Evolutionary conservation across 2,888 invertebrate genomes (phyloP).

Genomic region (Leucania comma): DNA sequence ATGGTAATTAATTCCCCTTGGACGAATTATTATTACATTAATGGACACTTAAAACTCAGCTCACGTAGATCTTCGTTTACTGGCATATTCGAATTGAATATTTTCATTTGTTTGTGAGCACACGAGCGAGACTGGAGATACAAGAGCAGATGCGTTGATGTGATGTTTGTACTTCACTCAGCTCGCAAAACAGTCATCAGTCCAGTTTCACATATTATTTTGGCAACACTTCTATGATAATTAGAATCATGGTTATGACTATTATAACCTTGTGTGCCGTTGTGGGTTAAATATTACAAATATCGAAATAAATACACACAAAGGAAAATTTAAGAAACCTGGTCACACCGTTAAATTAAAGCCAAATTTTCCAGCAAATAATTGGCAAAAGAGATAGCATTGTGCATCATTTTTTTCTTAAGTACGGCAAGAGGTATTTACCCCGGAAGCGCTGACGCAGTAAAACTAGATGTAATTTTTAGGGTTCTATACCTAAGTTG

Average conservation of each 20-base stretch:
- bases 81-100: conserved; percentile 38
- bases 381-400: background rate
- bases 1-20: conserved; percentile 74
- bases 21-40: conserved; percentile 64
- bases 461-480: background rate
- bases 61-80: conserved; percentile 52
- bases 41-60: conserved; percentile 60
- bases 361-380: background rate
- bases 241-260: background rate
- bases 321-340: background rate
- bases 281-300: too few relatives aligned
- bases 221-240: background rate
- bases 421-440: background rate
- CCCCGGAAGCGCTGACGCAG: too few relatives aligned
- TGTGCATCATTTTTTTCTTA: background rate
- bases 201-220: background rate
- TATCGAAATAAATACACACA: background rate
- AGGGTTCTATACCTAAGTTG: background rate
- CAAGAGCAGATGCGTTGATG: conserved; percentile 29
- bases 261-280: too few relatives aligned
- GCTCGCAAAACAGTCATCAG: conserved; percentile 1
- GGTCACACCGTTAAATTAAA: background rate
- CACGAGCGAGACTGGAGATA: conserved; percentile 16
- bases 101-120: conserved; percentile 45
- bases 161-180: conserved; percentile 12